Base-by-base conservation (phyloP, 2,888 invertebrate species). In the Deilephila porcellus region DNA sequence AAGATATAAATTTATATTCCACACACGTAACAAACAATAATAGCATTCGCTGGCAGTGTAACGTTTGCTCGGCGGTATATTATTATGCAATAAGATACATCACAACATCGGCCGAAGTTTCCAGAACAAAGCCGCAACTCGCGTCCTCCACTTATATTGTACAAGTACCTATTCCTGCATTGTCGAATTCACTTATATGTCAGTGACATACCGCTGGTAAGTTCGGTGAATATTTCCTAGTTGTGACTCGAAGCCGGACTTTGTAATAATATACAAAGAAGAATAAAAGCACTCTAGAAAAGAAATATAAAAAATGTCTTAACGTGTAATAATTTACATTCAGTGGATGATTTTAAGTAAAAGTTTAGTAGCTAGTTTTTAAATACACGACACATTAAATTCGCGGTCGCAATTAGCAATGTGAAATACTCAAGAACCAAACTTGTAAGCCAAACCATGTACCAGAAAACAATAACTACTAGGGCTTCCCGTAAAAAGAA, bases 81-180 rank as follows among this genome's bases (percentile, higher is more conserved):
- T 81, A 88, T 87, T 86, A 87, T 89, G 90, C 90, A 91, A 88
- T 91, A 90, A 90, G 90, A 91, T 88, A 91, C 91, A 88, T 90
- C 90, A 88, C 84, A 86, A 86, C 86, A 88, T 84, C 83, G 83
- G 85, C 79, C 81, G 82, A 91, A 93, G 91, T 92, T 92, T 88
- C 87, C 83, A 85, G 91, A 91, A 93, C 92, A 92, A 92, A 92
- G 91, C 92, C 91, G 81, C 91, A 90, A 86, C 89, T 88, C 87
- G 85, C 88, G 85, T 89, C 87, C 88, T 87, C 83, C 86, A 86
- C 89, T 88, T 85, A 86, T 84, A 84, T 81, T 82, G 79, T 85
- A 85, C 85, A 88, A 86, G 87, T 88, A 89, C 86, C 86, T 91
- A 91, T 90, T 90, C 82, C 86, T 83, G 86, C 87, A 90, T 88